phyloP scores from a whole-genome alignment of 2,888 invertebrate genomes.

The Rotaria macrura region DNA sequence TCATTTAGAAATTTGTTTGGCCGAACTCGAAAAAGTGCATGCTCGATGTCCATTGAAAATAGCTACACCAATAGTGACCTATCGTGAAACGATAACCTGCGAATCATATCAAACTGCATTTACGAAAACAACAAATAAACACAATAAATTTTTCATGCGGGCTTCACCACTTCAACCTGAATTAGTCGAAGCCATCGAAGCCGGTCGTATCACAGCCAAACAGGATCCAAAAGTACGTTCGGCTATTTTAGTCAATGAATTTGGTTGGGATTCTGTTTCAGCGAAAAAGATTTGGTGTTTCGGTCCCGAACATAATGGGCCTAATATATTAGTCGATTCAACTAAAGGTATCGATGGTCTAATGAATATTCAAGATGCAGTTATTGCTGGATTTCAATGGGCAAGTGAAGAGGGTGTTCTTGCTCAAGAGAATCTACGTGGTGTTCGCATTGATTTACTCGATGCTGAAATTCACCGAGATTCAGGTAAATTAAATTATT shows the following conservation, averaged over 20 bases:
- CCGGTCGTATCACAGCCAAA: not conserved
- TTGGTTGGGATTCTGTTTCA: constrained; percentile 34
- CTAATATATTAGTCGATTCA: constrained; percentile 36
- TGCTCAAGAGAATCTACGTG: constrained; percentile 35
- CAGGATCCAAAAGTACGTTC: constrained; percentile 30
- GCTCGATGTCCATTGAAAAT: constrained; percentile 95
- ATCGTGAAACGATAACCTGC: constrained; percentile 36
- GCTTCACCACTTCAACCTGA: constrained; percentile 33
- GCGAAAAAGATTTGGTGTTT: constrained; percentile 37
- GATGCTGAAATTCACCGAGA: constrained; percentile 35
- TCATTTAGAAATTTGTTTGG: constrained; percentile 97
- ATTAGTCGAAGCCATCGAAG: constrained; percentile 36
- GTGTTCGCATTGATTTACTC: constrained; percentile 35
- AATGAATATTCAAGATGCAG: constrained; percentile 35
- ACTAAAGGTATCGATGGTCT: constrained; percentile 36
- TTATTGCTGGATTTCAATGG: constrained; percentile 36
- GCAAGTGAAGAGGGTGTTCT: constrained; percentile 35
- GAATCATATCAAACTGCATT: constrained; percentile 35
- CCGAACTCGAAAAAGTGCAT: constrained; percentile 90
- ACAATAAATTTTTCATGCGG: constrained; percentile 36
- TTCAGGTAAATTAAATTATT: too few species aligned
- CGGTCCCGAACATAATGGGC: constrained; percentile 36
- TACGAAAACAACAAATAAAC: constrained; percentile 37
- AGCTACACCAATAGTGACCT: constrained; percentile 65
- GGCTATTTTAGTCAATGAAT: constrained; percentile 34